phyloP scores from a whole-genome alignment of 2,797 vertebrate species.

The Hozukius guyotensis region DNA sequence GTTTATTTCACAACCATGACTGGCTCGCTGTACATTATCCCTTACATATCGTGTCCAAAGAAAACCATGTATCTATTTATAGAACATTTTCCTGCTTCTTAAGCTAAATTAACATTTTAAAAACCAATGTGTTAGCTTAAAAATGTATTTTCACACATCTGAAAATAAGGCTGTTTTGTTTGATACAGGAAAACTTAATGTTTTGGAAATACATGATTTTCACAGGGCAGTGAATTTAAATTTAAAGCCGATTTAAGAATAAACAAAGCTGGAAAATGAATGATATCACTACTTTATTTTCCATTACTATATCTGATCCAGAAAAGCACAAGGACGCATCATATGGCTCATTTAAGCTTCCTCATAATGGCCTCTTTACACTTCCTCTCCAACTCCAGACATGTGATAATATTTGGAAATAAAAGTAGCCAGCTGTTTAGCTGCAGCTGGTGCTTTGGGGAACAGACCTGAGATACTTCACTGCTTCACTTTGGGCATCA shows the following conservation, averaged over 20 bases:
- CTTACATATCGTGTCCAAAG: too few species aligned
- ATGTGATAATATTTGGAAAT: neutral
- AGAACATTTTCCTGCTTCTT: neutral
- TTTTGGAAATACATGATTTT: neutral
- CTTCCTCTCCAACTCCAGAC: neutral
- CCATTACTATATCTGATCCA: neutral
- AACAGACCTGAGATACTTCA: neutral
- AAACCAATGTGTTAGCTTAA: neutral
- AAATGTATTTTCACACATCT: neutral
- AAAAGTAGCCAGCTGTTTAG: slow-evolving; percentile 1
- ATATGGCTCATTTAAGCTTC: neutral
- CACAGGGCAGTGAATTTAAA: neutral
- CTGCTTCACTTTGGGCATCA: slow-evolving; percentile 10
- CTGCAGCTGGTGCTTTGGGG: neutral
- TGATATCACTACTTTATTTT: neutral
- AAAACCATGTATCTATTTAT: too few species aligned
- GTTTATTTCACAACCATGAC: too few species aligned
- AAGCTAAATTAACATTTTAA: neutral
- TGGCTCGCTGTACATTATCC: too few species aligned
- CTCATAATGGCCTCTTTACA: neutral
- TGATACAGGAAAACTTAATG: too few species aligned
- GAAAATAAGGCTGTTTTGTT: neutral
- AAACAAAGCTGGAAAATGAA: neutral
- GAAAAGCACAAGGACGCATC: neutral
- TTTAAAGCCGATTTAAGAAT: neutral